A percentile compares a stretch with the other conserved stretches of the same genome.
Conservation (phyloP, 2,888 invertebrate species). For the Cyclophora punctaria region DNA sequence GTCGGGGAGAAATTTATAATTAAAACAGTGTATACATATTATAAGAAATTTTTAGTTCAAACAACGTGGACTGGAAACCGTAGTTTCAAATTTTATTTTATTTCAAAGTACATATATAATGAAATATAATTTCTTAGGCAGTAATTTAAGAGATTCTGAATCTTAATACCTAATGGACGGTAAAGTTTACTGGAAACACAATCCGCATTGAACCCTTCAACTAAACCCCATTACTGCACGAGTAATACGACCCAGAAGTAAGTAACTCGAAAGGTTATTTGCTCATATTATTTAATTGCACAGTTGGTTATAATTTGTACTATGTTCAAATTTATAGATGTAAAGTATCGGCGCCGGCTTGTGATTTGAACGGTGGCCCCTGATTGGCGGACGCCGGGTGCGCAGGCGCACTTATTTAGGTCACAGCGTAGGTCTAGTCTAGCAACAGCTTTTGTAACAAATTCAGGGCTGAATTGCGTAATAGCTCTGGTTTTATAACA, state of each 20-base stretch:
- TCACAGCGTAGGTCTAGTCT: slow-evolving; percentile 65
- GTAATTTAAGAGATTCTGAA: too few species aligned
- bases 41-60: too few species aligned
- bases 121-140: too few species aligned
- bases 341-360: slow-evolving; percentile 55
- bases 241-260: slow-evolving; percentile 15
- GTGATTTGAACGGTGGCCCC: slow-evolving; percentile 56
- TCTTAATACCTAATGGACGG: too few species aligned
- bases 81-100: too few species aligned
- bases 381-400: slow-evolving; percentile 65
- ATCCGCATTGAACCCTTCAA: too few species aligned
- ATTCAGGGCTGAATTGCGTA: slow-evolving; percentile 20
- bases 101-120: too few species aligned
- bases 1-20: too few species aligned
- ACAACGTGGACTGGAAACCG: too few species aligned
- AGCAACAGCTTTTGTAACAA: slow-evolving; percentile 46
- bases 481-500: background rate
- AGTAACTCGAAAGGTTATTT: slow-evolving; percentile 44
- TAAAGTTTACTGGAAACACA: too few species aligned
- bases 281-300: slow-evolving; percentile 52
- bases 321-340: slow-evolving; percentile 52
- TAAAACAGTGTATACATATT: too few species aligned
- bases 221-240: background rate
- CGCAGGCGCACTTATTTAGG: slow-evolving; percentile 64
- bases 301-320: slow-evolving; percentile 45